Percentiles rank a stretch among this genome's conserved stretches.
Conservation (phyloP, 2,113 vertebrate species). For the Physeter macrocephalus region DNA sequence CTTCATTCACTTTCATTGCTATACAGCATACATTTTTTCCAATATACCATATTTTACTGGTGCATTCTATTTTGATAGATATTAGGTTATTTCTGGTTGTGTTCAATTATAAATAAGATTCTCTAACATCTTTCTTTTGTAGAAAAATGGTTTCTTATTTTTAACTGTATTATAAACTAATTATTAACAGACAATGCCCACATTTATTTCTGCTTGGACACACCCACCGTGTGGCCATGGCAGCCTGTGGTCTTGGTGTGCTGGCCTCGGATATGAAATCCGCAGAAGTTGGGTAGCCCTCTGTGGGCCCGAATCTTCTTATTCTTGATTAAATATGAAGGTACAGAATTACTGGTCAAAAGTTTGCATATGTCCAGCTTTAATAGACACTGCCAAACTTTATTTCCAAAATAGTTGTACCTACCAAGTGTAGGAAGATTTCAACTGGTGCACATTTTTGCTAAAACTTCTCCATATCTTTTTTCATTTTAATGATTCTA, state of each 20-base stretch:
- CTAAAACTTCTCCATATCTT: background rate
- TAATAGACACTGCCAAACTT: background rate
- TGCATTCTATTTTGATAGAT: background rate
- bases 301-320: constrained; percentile 82
- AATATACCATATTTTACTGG: background rate
- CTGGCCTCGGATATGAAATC: constrained; percentile 93
- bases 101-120: background rate
- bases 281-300: constrained; percentile 95
- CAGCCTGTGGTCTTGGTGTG: constrained; percentile 96
- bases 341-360: background rate
- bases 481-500: background rate
- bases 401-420: background rate
- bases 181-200: constrained; percentile 58
- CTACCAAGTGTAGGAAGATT: background rate
- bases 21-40: background rate
- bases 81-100: background rate
- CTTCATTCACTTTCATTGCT: background rate
- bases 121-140: background rate
- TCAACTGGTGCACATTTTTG: background rate
- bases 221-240: constrained; percentile 91
- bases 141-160: background rate
- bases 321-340: background rate
- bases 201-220: constrained; percentile 96
- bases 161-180: constrained; percentile 36
- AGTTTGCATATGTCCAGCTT: background rate